A percentile compares a stretch with the other conserved stretches of the same genome.
phyloP scores from a whole-genome alignment of 2,888 invertebrate species.

The Cerastoderma edule region DNA sequence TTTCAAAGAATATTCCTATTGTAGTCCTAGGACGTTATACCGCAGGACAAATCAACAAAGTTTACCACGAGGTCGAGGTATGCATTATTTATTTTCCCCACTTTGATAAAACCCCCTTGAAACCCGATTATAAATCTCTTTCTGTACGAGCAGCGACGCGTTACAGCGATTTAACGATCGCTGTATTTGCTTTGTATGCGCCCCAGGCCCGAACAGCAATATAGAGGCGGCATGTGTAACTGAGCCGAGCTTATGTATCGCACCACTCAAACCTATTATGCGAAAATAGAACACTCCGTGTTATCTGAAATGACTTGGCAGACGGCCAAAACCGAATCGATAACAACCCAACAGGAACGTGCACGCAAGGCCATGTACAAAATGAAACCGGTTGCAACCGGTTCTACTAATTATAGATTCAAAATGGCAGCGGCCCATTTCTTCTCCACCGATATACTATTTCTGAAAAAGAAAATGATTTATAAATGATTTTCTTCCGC shows the following conservation, averaged over 20 bases:
- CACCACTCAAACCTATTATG: conserved; percentile 25
- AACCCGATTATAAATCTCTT: conserved; percentile 19
- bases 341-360: conserved; percentile 21
- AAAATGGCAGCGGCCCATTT: conserved; percentile 20
- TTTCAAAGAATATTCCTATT: neutral
- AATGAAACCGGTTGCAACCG: conserved; percentile 15
- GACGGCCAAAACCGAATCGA: conserved; percentile 42
- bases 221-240: conserved; percentile 42
- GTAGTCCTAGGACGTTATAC: neutral
- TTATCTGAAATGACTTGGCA: conserved; percentile 34
- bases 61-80: conserved; percentile 19
- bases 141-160: conserved; percentile 49
- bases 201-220: conserved; percentile 31
- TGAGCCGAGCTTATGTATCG: conserved; percentile 22
- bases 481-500: too few relatives aligned
- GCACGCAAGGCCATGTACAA: conserved; percentile 3
- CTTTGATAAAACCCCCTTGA: conserved; percentile 32
- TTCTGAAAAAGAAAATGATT: neutral
- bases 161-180: conserved; percentile 35
- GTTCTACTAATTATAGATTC: conserved; percentile 11
- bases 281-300: conserved; percentile 40
- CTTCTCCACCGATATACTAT: too few relatives aligned
- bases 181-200: conserved; percentile 38
- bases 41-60: neutral
- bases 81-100: conserved; percentile 4